A percentile compares a stretch with the other conserved stretches of the same genome.
These are phyloP conservation scores for Siphonodentalium dalli DNA, from an alignment of 2,888 invertebrate species.

Conservation along the genomic window DNA sequence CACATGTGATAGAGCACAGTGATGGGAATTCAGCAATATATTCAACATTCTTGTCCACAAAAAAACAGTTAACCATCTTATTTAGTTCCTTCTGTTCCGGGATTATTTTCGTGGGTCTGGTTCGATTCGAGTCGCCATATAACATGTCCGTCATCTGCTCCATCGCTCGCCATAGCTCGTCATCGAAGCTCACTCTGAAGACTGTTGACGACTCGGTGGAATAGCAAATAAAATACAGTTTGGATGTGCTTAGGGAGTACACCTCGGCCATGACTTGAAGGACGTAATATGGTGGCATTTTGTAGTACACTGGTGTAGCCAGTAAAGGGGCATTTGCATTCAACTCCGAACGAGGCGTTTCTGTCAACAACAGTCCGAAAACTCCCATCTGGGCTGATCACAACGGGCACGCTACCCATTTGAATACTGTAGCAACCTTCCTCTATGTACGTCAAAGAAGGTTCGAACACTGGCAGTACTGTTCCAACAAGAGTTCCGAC, in stretches of 20 bases:
- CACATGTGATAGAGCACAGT: too few species aligned
- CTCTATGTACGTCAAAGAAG: neutral
- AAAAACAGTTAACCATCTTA: neutral
- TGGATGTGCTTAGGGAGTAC: neutral
- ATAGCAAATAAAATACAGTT: constrained; percentile 7
- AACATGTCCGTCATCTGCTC: neutral
- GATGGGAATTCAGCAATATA: neutral
- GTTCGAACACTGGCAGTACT: constrained; percentile 3
- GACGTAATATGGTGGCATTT: constrained; percentile 18
- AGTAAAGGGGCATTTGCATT: constrained; percentile 27
- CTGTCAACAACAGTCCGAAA: neutral
- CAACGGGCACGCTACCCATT: neutral
- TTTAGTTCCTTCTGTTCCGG: neutral
- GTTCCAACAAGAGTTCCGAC: constrained; percentile 7
- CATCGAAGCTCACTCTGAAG: neutral
- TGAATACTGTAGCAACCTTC: neutral
- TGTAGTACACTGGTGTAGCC: constrained; percentile 18
- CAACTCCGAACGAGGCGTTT: constrained; percentile 10
- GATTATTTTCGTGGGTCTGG: neutral
- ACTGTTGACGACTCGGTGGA: constrained; percentile 6
- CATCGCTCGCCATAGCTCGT: neutral
- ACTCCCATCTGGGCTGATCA: constrained; percentile 20
- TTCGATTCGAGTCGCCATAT: neutral
- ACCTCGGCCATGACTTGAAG: constrained; percentile 26
- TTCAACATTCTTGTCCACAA: neutral